Base-by-base conservation (phyloP, 1,140 invertebrate species). In the Dryas iulia region DNA sequence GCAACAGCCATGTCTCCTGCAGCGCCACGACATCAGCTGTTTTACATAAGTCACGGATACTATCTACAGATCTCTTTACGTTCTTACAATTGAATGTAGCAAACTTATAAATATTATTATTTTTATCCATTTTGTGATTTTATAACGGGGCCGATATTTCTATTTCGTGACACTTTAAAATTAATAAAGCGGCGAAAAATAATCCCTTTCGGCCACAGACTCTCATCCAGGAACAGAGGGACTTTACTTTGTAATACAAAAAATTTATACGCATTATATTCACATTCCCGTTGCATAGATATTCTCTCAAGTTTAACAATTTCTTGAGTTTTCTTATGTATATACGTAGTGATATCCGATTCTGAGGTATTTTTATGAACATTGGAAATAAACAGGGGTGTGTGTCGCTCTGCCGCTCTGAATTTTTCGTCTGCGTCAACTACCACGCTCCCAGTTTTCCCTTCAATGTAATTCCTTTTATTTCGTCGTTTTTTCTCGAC, bases 311-410 rank as follows among this genome's bases (percentile, higher is more conserved):
- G 30, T 2, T 10, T 64, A 11, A 78, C 53, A 21, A n/a, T 31
- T 56, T 70, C 61, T n/a, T 73, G 52, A 0, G 71, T 78, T 68
- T 71, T 73, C 12, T 21, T 57, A 10, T 35, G 35, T 23, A 77
- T 57, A 26, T 73, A 73, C 1, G 66, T 47, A 3, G 24, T 54
- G 8, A 78, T 78, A 53, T 72, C 67, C 0, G 24, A 23, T 4
- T 60, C 31, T 0, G 59, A 54, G 2, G 61, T 66, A 0, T 58
- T 18, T 30, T 70, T 74, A 31, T 74, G 52, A 21, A 77, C 64
- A 5, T 77, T 75, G 1, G 67, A 69, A n/a, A 79, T 73, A 69
- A 79, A 75, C 12, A 79, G 18, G 6, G 77, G 71, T 7, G 66
- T 39, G 57, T 61, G 61, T 8, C 28, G 65, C 1, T 74, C 72